These are phyloP conservation scores for Glyphotaelius pellucidus DNA, from an alignment of 2,888 invertebrate genomes.

Conservation along the genomic window DNA sequence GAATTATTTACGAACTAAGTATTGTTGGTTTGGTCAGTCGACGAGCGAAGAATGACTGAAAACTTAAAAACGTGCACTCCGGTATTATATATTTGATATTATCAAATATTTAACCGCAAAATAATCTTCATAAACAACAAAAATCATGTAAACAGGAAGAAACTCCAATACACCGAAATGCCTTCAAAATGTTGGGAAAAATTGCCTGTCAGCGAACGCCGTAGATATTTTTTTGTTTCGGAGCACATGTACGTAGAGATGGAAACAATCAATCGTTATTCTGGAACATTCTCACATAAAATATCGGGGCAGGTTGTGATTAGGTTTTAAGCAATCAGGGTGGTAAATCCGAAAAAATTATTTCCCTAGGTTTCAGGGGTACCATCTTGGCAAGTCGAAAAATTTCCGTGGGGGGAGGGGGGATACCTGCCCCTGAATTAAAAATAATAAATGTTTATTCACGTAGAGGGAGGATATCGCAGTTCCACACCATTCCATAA, in stretches of 20 bases:
- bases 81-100: neutral
- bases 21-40: neutral
- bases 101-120: constrained; percentile 25
- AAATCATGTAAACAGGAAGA: constrained; percentile 49
- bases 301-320: constrained; percentile 10
- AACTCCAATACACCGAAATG: constrained; percentile 16
- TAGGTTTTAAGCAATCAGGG: neutral
- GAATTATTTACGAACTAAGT: neutral
- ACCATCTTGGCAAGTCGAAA: too few relatives aligned
- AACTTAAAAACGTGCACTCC: neutral
- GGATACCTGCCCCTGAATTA: too few relatives aligned
- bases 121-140: neutral
- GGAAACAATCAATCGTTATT: constrained; percentile 3
- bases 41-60: constrained; percentile 21
- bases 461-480: too few relatives aligned
- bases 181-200: neutral
- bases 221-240: constrained; percentile 26
- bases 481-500: too few relatives aligned
- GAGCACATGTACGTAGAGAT: constrained; percentile 21
- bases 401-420: too few relatives aligned
- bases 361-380: too few relatives aligned
- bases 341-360: too few relatives aligned
- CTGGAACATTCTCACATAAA: neutral
- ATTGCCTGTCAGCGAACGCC: constrained; percentile 20
- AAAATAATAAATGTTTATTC: too few relatives aligned